phyloP scores from a whole-genome alignment of 2,797 vertebrate species.

The Macroramphosus scolopax region DNA sequence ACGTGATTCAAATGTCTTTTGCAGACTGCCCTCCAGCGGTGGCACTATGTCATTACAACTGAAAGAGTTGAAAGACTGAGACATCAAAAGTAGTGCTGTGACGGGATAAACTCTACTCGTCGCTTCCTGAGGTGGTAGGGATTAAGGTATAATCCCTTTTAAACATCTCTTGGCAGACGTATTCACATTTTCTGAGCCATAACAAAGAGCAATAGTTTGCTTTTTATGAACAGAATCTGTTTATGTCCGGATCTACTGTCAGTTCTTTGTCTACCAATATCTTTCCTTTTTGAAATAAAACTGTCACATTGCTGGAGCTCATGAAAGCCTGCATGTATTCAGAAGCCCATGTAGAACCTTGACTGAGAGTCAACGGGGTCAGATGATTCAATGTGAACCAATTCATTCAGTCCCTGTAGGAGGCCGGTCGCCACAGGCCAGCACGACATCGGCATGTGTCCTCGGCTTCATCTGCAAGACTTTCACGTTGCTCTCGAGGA shows the following conservation, averaged over 20 bases:
- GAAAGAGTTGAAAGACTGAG: too few relatives aligned
- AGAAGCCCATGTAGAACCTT: constrained; percentile 37
- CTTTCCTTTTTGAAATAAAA: constrained; percentile 11
- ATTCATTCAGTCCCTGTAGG: constrained; percentile 58
- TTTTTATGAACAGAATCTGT: too few relatives aligned
- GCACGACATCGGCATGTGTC: constrained; percentile 59
- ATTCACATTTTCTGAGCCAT: too few relatives aligned
- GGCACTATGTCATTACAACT: too few relatives aligned
- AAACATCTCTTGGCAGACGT: too few relatives aligned
- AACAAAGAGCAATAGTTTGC: too few relatives aligned
- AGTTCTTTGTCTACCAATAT: constrained; percentile 5
- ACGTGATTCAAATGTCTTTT: too few relatives aligned
- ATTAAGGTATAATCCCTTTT: too few relatives aligned
- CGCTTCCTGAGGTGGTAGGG: too few relatives aligned
- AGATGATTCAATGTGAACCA: constrained; percentile 57
- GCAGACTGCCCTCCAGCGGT: too few relatives aligned
- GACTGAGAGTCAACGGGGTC: constrained; percentile 39
- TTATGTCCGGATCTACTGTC: background rate
- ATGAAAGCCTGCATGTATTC: constrained; percentile 34
- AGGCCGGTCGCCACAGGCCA: constrained; percentile 48
- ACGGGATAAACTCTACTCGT: too few relatives aligned
- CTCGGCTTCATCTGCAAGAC: constrained; percentile 24
- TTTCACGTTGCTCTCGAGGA: constrained; percentile 44
- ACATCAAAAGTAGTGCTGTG: too few relatives aligned
- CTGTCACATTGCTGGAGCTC: constrained; percentile 4